Evolutionary conservation across 2,113 vertebrate species (phyloP).

Genomic region (Heloderma charlesbogerti): DNA sequence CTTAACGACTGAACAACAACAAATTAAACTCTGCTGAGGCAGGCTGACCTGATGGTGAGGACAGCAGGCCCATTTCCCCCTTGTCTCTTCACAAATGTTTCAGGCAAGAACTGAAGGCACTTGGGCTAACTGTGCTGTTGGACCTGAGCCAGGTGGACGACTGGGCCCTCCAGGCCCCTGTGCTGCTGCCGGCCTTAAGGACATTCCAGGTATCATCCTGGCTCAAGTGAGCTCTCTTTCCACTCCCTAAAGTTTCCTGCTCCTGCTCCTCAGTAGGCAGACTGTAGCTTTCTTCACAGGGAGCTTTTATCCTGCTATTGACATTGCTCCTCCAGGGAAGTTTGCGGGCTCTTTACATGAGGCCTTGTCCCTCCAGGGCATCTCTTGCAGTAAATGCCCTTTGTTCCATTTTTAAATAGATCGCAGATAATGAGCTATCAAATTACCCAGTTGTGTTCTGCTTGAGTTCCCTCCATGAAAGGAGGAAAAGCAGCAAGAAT

Average conservation of each 20-base stretch:
- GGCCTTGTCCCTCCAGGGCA: too few species aligned
- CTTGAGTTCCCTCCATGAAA: too few species aligned
- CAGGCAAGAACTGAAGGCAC: conserved; percentile 81
- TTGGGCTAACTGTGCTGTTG: conserved; percentile 84
- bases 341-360: too few species aligned
- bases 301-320: too few species aligned
- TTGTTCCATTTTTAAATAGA: too few species aligned
- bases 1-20: too few species aligned
- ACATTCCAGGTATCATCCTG: conserved; percentile 70
- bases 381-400: too few species aligned
- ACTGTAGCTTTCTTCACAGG: too few species aligned
- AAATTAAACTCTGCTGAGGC: neutral
- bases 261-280: neutral
- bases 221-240: neutral
- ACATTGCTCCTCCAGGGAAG: too few species aligned
- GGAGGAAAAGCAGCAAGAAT: too few species aligned
- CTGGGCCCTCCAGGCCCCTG: conserved; percentile 72
- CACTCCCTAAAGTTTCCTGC: neutral
- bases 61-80: neutral
- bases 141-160: conserved; percentile 75
- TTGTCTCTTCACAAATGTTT: conserved; percentile 31
- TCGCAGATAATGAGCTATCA: too few species aligned
- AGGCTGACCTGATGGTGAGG: neutral
- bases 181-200: conserved; percentile 66
- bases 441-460: too few species aligned